Conservation (phyloP, 2,888 invertebrate genomes). For the Campoletis raptor region DNA sequence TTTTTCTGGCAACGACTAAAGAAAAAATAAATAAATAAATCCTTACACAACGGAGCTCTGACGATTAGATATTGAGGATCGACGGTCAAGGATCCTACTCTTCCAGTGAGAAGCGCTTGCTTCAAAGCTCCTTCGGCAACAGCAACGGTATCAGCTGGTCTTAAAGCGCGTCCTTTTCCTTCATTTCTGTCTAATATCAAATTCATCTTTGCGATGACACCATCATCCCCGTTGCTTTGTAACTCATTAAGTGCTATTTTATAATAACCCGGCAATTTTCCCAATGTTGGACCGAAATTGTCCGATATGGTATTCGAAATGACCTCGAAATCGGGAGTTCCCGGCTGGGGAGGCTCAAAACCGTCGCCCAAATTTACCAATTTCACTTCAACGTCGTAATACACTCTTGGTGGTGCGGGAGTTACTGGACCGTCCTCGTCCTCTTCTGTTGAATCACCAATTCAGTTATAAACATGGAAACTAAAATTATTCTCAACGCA, state of each 20-base stretch:
- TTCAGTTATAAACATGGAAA: not conserved
- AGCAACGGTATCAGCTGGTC: constrained; percentile 79
- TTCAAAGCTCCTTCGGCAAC: constrained; percentile 87
- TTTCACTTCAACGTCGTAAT: constrained; percentile 91
- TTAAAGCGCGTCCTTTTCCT: constrained; percentile 82
- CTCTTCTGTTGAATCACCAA: constrained; percentile 81
- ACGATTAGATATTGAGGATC: constrained; percentile 93
- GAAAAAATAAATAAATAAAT: not conserved
- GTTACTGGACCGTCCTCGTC: constrained; percentile 87
- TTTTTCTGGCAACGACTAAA: not conserved
- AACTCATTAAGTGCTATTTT: constrained; percentile 90
- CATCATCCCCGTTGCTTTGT: constrained; percentile 86
- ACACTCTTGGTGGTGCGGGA: constrained; percentile 88
- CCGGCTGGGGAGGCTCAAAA: constrained; percentile 90
- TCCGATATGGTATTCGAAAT: constrained; percentile 89
- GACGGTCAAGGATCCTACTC: constrained; percentile 92
- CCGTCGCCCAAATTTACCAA: constrained; percentile 92
- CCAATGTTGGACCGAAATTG: constrained; percentile 88
- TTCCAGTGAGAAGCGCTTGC: constrained; percentile 90
- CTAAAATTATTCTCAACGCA: too few species aligned
- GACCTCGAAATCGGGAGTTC: constrained; percentile 90
- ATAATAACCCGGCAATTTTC: constrained; percentile 90
- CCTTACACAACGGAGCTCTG: constrained; percentile 89
- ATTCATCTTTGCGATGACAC: constrained; percentile 91
- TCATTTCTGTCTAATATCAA: constrained; percentile 89